phyloP scores from a whole-genome alignment of 2,888 invertebrate species.

The Physocephala rufipes region DNA sequence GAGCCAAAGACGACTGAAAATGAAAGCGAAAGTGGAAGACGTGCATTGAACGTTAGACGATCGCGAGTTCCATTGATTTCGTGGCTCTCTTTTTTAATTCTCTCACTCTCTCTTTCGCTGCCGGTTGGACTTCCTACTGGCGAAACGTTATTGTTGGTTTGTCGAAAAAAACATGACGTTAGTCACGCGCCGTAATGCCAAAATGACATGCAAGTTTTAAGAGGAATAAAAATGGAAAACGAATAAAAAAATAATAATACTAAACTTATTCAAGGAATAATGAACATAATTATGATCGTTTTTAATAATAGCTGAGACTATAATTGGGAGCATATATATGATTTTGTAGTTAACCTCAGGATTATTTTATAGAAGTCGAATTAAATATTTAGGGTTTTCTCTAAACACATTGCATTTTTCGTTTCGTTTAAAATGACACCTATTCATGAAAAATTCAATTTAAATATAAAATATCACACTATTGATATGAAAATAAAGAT shows the following conservation, averaged over 20 bases:
- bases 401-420: too few relatives aligned
- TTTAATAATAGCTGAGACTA: too few relatives aligned
- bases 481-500: too few relatives aligned
- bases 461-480: too few relatives aligned
- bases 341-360: too few relatives aligned
- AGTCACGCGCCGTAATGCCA: constrained; percentile 29
- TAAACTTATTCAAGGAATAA: background rate
- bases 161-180: constrained; percentile 20
- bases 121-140: too few relatives aligned
- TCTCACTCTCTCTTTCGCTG: constrained; percentile 4
- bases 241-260: background rate
- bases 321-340: too few relatives aligned
- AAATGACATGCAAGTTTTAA: constrained; percentile 39
- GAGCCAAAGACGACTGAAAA: constrained; percentile 39
- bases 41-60: constrained; percentile 10
- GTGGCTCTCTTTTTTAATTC: background rate
- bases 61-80: background rate
- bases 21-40: constrained; percentile 46
- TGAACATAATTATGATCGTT: background rate
- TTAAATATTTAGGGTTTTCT: too few relatives aligned
- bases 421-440: too few relatives aligned
- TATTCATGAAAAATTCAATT: too few relatives aligned
- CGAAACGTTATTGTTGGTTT: background rate
- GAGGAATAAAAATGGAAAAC: background rate
- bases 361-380: too few relatives aligned